Evolutionary conservation across 2,113 vertebrate genomes (phyloP), one percentile per base, ranked within the genome.

Genomic region (Glaucomys volans): DNA sequence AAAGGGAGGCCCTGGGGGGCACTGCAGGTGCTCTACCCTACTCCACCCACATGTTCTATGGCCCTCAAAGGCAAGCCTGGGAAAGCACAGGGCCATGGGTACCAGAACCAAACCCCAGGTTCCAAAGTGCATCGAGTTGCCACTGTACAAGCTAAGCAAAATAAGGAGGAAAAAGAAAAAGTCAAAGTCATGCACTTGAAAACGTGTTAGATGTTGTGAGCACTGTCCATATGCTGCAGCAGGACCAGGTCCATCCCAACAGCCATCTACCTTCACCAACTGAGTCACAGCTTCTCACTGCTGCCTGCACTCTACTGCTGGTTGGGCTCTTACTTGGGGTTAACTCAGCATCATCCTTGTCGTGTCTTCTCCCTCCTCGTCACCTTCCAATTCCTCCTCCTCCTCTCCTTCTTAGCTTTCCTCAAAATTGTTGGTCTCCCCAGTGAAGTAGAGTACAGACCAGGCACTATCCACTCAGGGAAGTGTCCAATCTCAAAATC

Each of bases 251-350:
- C 98, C 98, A 79, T 90, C 81, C 90, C 10, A 40, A 8, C 37
- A 71, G 50, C 79, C 4, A 7, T 50, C 81, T 5, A 17, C 3
- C 4, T 32, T 72, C 26, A 13, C 69, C 47, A 8, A 57, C 54
- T 24, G 35, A 50, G 42, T 28, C 7, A 24, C 83, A 4, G 98
- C 98, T 97, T 75, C 97, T 99, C 99, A 99, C 99, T 99, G 99
- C 99, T 99, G 99, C 98, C 99, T 99, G 99, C 99, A 99, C 98
- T 99, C 99, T 62, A 99, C 99, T 94, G 99, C 98, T 99, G 99
- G 98, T 98, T 98, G 97, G 99, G 98, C 96, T 99, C 99, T 99
- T 99, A 99, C 99, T 99, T 57, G 54, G 54, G 5, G 20, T 57
- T 57, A 57, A 57, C 2, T 57, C 18, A 18, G 54, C 54, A 57